phyloP scores from a whole-genome alignment of 2,797 vertebrate genomes.

The Cryptoprocta ferox region DNA sequence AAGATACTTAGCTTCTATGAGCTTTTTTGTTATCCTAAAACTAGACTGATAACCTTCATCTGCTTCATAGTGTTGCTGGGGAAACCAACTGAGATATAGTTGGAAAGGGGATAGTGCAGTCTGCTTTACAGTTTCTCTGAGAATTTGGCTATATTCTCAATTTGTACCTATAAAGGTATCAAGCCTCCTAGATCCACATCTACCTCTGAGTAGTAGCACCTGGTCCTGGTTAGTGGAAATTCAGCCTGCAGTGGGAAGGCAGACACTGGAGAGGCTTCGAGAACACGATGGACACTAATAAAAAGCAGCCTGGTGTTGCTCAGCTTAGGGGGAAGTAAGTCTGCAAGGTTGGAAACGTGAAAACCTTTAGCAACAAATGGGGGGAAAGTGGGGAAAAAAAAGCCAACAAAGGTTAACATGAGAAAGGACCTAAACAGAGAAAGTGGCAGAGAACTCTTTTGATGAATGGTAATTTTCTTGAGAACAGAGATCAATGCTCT shows the following conservation, averaged over 20 bases:
- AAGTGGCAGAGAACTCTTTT: not conserved
- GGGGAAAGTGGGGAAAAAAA: not conserved
- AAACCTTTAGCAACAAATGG: not conserved
- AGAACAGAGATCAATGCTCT: conserved; percentile 6
- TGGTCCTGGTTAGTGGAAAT: not conserved
- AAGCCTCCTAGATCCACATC: not conserved
- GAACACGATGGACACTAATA: not conserved
- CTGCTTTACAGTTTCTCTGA: not conserved
- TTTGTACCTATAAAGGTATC: not conserved
- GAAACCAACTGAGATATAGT: not conserved
- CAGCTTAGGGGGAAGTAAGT: not conserved
- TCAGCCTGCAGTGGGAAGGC: not conserved
- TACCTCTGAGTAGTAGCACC: not conserved
- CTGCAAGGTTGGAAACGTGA: not conserved
- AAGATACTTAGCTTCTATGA: not conserved
- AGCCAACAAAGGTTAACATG: not conserved
- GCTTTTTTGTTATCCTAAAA: not conserved
- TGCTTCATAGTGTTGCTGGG: not conserved
- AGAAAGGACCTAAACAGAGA: not conserved
- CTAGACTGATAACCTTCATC: not conserved
- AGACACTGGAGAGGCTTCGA: not conserved
- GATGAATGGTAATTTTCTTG: conserved; percentile 11
- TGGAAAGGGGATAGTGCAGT: not conserved
- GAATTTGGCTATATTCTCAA: not conserved
- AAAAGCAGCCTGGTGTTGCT: not conserved